These are phyloP conservation scores for Pantherophis alleghaniensis DNA, from an alignment of 2,797 vertebrate species.

Conservation along the genomic window DNA sequence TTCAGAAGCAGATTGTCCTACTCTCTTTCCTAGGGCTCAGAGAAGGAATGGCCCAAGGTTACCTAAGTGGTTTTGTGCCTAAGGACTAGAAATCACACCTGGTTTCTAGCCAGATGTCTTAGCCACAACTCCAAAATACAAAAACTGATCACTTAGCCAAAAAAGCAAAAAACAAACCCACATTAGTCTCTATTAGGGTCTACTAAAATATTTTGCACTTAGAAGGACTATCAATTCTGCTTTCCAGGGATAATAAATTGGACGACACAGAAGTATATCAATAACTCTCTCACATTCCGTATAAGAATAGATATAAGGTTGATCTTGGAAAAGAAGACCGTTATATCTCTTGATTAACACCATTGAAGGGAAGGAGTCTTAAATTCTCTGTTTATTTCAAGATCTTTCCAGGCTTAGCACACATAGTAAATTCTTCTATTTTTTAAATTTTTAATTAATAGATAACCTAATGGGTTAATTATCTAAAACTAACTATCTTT, in stretches of 20 bases:
- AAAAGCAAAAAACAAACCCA: neutral
- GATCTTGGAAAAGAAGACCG: neutral
- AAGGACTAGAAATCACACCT: neutral
- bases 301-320: neutral
- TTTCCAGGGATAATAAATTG: neutral
- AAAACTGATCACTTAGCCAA: neutral
- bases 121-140: neutral
- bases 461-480: neutral
- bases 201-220: neutral
- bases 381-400: neutral
- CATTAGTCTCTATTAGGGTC: neutral
- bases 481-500: neutral
- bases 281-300: neutral
- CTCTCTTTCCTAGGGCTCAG: neutral
- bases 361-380: neutral
- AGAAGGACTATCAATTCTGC: neutral
- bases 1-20: neutral
- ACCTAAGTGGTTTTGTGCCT: neutral
- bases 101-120: neutral
- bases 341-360: neutral
- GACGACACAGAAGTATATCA: neutral
- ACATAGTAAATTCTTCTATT: neutral
- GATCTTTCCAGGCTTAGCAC: neutral
- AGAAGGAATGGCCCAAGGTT: neutral
- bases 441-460: neutral